Base-by-base conservation (phyloP, 2,113 vertebrate species). In the Actinemys pallida region DNA sequence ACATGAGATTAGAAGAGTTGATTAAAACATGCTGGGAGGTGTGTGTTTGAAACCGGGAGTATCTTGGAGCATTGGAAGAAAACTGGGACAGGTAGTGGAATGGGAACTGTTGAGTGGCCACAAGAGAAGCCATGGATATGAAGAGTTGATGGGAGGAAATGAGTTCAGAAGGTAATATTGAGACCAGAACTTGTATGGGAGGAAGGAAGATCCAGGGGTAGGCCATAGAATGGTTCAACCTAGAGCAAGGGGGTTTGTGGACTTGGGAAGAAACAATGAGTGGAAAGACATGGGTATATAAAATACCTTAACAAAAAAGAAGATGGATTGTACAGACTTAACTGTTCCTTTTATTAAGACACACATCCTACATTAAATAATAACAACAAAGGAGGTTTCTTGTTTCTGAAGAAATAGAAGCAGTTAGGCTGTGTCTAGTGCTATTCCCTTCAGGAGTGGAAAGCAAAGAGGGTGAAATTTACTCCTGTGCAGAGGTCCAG, bases 241-340 rank as follows among this genome's bases (percentile, higher is more conserved):
- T 35, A 65, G 53, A 3, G 57, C 4, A 62, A 42, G 1, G 4
- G 4, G 1, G 2, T 14, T 2, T 11, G 1, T 27, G 0, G 79
- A 10, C 86, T 5, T 3, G 83, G 31, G 19, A 79, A 81, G 90
- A 87, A 57, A 11, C 1, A 65, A 2, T 9, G 29, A 4, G 8
- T 92, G 54, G 6, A 39, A 2, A 79, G 6, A 8, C 31, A 72
- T 45, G 19, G 57, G 62, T 76, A 10, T 47, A 5, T 88, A 56
- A 82, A 94, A 65, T 89, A 78, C 2, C 14, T 57, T 42, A 39
- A 10, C 2, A 8, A 31, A 3, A 85, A 59, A 0, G 82, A 50
- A 90, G 35, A 83, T 31, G 7, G 39, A 8, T 20, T 8, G 39
- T 59, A 52, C 0, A 0, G 72, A 17, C 27, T 50, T 79, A 79